phyloP scores from a whole-genome alignment of 2,113 vertebrate species.

The Pantherophis guttatus region DNA sequence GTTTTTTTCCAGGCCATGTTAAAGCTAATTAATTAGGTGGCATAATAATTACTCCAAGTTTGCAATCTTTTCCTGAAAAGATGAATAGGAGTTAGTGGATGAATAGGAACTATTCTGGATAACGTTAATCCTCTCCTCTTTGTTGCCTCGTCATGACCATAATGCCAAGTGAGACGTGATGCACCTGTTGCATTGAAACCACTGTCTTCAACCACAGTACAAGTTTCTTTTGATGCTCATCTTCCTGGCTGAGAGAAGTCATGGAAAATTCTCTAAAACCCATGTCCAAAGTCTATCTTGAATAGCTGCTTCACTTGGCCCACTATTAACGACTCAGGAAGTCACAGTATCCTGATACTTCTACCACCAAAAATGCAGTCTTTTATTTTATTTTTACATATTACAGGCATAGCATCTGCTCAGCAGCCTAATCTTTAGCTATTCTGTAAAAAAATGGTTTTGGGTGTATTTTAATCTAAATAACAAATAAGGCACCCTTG shows the following conservation, averaged over 20 bases:
- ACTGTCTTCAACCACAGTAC: not conserved
- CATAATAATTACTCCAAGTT: not conserved
- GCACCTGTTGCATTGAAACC: not conserved
- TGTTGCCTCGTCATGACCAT: not conserved
- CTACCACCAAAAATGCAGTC: not conserved
- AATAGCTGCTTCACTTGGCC: not conserved
- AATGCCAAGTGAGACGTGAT: not conserved
- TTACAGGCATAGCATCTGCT: not conserved
- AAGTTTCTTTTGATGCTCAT: not conserved
- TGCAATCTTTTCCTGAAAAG: not conserved
- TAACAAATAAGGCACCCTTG: not conserved
- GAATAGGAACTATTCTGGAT: not conserved
- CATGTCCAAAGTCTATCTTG: not conserved
- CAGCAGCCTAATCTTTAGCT: not conserved
- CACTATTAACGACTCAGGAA: not conserved
- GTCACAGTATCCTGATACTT: not conserved
- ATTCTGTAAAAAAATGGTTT: not conserved
- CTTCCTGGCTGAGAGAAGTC: not conserved
- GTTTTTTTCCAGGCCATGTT: not conserved
- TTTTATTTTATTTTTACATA: rapidly evolving
- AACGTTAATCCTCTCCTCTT: not conserved
- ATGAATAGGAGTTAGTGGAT: not conserved
- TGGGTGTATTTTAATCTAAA: conserved; percentile 6
- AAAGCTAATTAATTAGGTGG: not conserved
- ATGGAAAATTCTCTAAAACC: not conserved